Evolutionary conservation across 2,113 vertebrate species (phyloP).

Genomic region (Chloropsis cyanopogon): DNA sequence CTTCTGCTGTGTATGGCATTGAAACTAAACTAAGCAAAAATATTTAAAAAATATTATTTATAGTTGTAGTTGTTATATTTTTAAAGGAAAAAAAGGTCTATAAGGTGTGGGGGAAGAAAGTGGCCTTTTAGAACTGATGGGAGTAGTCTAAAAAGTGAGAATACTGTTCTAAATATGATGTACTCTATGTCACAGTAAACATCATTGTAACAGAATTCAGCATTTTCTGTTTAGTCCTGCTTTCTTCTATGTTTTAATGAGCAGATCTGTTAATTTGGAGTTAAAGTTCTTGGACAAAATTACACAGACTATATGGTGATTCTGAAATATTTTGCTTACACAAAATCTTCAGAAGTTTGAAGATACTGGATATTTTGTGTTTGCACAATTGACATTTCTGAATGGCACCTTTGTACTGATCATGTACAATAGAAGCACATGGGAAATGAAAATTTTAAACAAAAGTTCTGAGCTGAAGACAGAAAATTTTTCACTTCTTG

Average conservation of each 20-base stretch:
- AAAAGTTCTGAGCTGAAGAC: not conserved
- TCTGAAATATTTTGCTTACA: not conserved
- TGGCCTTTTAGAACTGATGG: not conserved
- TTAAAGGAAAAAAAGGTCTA: not conserved
- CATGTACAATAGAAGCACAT: not conserved
- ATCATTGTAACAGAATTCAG: not conserved
- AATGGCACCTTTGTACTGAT: not conserved
- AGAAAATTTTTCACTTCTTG: not conserved
- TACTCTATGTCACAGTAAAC: not conserved
- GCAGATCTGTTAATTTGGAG: not conserved
- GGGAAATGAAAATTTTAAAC: not conserved
- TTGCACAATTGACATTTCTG: not conserved
- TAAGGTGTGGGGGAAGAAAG: rapidly evolving
- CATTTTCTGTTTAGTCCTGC: not conserved
- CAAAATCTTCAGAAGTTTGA: not conserved
- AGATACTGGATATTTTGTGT: not conserved
- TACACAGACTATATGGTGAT: not conserved
- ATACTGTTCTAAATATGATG: not conserved
- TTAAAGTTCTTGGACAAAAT: not conserved
- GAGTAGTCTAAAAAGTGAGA: not conserved
- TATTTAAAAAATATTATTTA: not conserved
- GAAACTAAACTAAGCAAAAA: not conserved
- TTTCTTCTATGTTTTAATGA: not conserved
- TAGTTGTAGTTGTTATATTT: not conserved
- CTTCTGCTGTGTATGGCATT: not conserved